Percentiles rank a stretch among this genome's conserved stretches.
phyloP scores from a whole-genome alignment of 2,113 vertebrate genomes.

The Naja naja region DNA sequence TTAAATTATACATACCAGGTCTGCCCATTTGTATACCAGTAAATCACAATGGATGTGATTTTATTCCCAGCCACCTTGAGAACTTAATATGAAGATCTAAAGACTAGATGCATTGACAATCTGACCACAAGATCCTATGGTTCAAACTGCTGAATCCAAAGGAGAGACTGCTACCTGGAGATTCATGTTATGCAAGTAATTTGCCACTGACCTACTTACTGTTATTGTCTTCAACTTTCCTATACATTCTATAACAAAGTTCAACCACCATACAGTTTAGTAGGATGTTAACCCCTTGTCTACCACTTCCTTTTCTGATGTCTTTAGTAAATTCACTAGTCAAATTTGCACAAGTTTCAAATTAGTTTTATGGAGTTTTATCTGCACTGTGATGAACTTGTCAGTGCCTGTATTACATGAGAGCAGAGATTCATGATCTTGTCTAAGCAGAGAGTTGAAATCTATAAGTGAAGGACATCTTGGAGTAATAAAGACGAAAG shows the following conservation, averaged over 20 bases:
- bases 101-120: neutral
- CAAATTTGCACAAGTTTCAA: neutral
- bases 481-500: neutral
- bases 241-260: neutral
- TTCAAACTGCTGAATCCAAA: neutral
- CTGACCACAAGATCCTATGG: neutral
- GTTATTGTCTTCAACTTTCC: neutral
- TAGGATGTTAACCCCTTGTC: neutral
- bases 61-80: neutral
- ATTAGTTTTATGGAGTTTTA: neutral
- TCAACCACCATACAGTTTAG: neutral
- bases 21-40: too few species aligned
- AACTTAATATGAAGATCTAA: neutral
- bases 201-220: neutral
- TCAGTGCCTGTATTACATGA: neutral
- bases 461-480: neutral
- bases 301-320: neutral
- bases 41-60: neutral
- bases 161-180: neutral
- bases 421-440: neutral
- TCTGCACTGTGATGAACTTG: neutral
- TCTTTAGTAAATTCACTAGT: neutral
- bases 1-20: too few species aligned
- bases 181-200: neutral
- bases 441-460: neutral